A percentile compares a stretch with the other conserved stretches of the same genome.
Conservation (phyloP, 2,113 vertebrate genomes). For the Poeciliopsis retropinna region DNA sequence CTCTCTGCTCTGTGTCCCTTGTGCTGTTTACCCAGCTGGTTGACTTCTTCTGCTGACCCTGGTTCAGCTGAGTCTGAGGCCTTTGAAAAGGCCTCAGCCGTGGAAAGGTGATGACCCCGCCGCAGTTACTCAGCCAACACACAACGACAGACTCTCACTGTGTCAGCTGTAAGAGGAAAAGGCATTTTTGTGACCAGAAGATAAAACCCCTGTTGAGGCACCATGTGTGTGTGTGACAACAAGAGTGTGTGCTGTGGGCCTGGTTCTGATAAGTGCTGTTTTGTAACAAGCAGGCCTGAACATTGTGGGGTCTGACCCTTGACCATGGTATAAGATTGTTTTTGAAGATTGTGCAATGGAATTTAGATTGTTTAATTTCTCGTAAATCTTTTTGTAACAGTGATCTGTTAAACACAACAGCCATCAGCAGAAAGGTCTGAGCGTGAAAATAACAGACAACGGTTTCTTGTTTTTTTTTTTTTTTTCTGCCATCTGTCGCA, state of each 20-base stretch:
- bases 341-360: conserved; percentile 30
- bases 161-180: conserved; percentile 49
- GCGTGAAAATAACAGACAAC: conserved; percentile 2
- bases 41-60: conserved; percentile 51
- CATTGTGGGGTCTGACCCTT: conserved; percentile 34
- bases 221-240: conserved; percentile 8
- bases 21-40: conserved; percentile 74
- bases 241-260: conserved; percentile 23
- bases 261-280: conserved; percentile 62
- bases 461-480: conserved; percentile 8
- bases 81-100: conserved; percentile 65
- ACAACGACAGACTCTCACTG: conserved; percentile 54
- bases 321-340: conserved; percentile 22
- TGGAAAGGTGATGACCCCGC: conserved; percentile 52
- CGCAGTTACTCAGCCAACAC: conserved; percentile 62
- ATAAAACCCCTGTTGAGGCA: conserved; percentile 60
- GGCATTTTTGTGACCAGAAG: conserved; percentile 62
- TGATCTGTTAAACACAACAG: conserved; percentile 4
- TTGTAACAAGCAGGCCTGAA: conserved; percentile 36
- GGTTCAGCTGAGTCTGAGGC: conserved; percentile 55
- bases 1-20: conserved; percentile 58
- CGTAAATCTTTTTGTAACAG: not conserved
- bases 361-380: conserved; percentile 23
- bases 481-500: conserved; percentile 11
- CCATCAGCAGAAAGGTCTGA: conserved; percentile 17